Base-by-base conservation (phyloP, 2,888 invertebrate species). In the Chloroclysta siterata region DNA sequence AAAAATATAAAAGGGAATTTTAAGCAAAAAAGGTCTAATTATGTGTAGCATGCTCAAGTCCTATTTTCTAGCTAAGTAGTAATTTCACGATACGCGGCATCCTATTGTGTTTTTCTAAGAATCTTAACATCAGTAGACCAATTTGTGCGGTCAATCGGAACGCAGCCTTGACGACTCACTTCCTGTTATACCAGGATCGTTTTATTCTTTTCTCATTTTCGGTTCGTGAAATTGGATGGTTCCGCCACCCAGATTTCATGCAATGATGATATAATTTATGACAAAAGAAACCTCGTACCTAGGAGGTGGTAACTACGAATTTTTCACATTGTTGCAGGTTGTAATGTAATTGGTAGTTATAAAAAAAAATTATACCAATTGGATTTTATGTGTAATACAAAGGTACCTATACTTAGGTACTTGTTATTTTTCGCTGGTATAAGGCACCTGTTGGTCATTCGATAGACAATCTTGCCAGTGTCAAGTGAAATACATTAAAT, bases 131-230 rank as follows among this genome's bases (percentile, higher is more conserved):
- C 66, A 44, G 15, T 63, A 73, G 72, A 71, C 78, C 78, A 82
- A 80, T 82, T 81, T 76, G 77, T 74, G 75, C 73, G 76, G 73
- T 80, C 77, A 77, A 64, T 65, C 61, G 63, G 66, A 66, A 71
- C 66, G 54, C 72, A 71, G 67, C 72, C 76, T 72, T 77, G 79
- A 80, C 77, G 71, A 74, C 75, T 75, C 74, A 79, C 72, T 82
- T 83, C 83, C 83, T 80, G 53, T 53, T 36, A 52, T 46, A 41
- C 28, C 44, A 33, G 6, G 15, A 47, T 55, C n/a, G 33, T 55
- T 48, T 15, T 55, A 22, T 48, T 39, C 47, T 51, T 33, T 52
- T 51, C 42, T 51, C 1, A 15, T 39, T 39, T 46, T 15, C 46
- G 15, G 53, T 28, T 57, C 57, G 28, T 41, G 39, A 57, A 42